phyloP scores from a whole-genome alignment of 2,888 invertebrate species.

The Drosophila formosana region DNA sequence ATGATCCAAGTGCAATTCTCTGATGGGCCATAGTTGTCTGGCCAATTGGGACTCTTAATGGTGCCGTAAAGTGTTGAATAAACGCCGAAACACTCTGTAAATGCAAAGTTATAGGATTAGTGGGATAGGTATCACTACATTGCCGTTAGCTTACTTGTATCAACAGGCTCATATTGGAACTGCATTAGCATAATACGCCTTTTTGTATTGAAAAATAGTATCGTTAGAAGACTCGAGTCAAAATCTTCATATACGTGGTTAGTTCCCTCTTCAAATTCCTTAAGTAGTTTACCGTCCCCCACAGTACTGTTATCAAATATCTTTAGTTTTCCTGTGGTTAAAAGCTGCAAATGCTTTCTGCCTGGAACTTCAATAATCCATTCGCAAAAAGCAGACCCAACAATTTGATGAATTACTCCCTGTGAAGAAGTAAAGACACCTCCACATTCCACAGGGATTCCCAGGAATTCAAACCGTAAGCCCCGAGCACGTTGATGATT shows the following conservation, averaged over 20 bases:
- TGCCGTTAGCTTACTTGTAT: slow-evolving; percentile 10
- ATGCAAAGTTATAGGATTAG: background rate
- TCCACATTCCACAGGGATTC: slow-evolving; percentile 89
- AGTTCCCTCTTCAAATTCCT: background rate
- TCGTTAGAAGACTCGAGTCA: slow-evolving; percentile 52
- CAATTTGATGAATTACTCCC: slow-evolving; percentile 10
- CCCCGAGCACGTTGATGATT: slow-evolving; percentile 86
- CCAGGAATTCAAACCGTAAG: slow-evolving; percentile 90
- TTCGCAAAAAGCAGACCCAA: slow-evolving; percentile 51
- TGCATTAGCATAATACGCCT: too few relatives aligned
- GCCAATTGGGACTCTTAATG: slow-evolving; percentile 93
- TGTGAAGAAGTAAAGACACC: slow-evolving; percentile 87
- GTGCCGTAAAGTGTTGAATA: slow-evolving; percentile 89
- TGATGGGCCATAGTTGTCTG: slow-evolving; percentile 88
- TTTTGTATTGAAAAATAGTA: too few relatives aligned
- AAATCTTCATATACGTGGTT: slow-evolving; percentile 17
- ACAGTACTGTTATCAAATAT: slow-evolving; percentile 64
- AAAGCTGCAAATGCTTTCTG: slow-evolving; percentile 85
- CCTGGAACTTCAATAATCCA: slow-evolving; percentile 89
- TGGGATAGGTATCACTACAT: background rate
- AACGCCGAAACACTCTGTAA: slow-evolving; percentile 90
- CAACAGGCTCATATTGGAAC: background rate
- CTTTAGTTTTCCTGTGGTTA: background rate
- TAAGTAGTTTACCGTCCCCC: slow-evolving; percentile 28
- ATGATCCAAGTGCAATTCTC: slow-evolving; percentile 93